Evolutionary conservation across 2,888 invertebrate genomes (phyloP).

Genomic region (Terebella lapidaria): DNA sequence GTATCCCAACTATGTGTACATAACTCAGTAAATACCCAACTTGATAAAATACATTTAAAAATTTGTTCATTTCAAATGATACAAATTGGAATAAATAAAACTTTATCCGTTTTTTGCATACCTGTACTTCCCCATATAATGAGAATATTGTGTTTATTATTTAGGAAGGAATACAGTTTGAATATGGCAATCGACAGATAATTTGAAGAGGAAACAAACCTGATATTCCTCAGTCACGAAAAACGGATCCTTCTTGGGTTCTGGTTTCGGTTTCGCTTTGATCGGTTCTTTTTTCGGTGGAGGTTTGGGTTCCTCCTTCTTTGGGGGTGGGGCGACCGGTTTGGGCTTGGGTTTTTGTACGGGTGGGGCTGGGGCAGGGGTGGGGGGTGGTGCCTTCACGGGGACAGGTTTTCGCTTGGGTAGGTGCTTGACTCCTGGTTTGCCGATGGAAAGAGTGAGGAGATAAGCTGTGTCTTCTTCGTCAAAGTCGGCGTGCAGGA

Average conservation of each 20-base stretch:
- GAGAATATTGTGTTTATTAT: no score
- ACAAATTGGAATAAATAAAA: no score
- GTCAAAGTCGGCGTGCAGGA: conserved; percentile 45
- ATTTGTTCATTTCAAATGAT: no score
- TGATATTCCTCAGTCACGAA: conserved; percentile 48
- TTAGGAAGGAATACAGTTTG: no score
- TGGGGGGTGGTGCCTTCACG: background rate
- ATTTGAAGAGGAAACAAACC: conserved; percentile 16
- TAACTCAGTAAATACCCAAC: no score
- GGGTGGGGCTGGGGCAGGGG: conserved; percentile 5
- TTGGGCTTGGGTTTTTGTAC: conserved; percentile 2
- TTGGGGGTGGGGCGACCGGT: background rate
- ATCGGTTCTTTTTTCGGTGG: conserved; percentile 10
- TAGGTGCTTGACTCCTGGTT: conserved; percentile 10
- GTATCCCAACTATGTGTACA: no score
- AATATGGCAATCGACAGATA: background rate
- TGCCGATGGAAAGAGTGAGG: conserved; percentile 41
- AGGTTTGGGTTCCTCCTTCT: conserved; percentile 5
- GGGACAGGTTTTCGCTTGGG: conserved; percentile 6
- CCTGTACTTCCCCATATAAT: no score
- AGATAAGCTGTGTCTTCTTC: conserved; percentile 47
- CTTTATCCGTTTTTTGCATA: no score
- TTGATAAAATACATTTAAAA: no score
- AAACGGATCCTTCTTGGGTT: conserved; percentile 40
- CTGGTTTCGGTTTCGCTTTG: conserved; percentile 13